Conservation (phyloP, 2,113 vertebrate genomes). For the Rhabdomys dilectus region DNA sequence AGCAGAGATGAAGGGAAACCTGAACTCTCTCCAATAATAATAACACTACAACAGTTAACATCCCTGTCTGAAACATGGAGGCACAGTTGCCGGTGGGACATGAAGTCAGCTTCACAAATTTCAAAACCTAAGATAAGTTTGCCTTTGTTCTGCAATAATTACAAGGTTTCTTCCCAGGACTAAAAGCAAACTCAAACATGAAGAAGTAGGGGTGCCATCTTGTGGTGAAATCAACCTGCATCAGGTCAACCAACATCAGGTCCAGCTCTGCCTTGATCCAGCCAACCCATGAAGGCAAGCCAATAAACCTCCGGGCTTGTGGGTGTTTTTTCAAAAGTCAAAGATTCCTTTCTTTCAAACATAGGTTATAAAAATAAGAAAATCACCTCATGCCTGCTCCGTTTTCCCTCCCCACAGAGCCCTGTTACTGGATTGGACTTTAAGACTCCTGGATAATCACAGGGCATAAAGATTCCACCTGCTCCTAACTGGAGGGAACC, state of each 20-base stretch:
- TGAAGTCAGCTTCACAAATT: constrained; percentile 47
- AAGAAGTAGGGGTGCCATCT: constrained; percentile 71
- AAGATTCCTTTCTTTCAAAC: constrained; percentile 18
- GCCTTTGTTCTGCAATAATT: neutral
- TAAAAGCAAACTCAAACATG: neutral
- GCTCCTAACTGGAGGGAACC: neutral
- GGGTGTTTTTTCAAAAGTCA: constrained; percentile 8
- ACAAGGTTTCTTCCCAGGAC: neutral
- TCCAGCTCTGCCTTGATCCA: neutral
- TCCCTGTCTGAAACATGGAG: neutral
- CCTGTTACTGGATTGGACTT: neutral
- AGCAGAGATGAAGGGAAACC: too few species aligned
- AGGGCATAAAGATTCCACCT: constrained; percentile 36
- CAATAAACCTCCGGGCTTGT: accelerated
- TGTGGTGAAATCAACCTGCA: constrained; percentile 45
- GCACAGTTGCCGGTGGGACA: neutral
- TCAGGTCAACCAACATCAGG: neutral
- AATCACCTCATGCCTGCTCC: neutral
- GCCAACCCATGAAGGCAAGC: neutral
- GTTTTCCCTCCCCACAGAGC: constrained; percentile 28
- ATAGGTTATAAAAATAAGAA: constrained; percentile 34
- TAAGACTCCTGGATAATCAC: constrained; percentile 16
- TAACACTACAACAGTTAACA: neutral
- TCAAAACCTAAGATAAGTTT: constrained; percentile 33
- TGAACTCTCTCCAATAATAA: neutral